Conservation (phyloP, 2,113 vertebrate species). For the Puffinus mauretanicus region DNA sequence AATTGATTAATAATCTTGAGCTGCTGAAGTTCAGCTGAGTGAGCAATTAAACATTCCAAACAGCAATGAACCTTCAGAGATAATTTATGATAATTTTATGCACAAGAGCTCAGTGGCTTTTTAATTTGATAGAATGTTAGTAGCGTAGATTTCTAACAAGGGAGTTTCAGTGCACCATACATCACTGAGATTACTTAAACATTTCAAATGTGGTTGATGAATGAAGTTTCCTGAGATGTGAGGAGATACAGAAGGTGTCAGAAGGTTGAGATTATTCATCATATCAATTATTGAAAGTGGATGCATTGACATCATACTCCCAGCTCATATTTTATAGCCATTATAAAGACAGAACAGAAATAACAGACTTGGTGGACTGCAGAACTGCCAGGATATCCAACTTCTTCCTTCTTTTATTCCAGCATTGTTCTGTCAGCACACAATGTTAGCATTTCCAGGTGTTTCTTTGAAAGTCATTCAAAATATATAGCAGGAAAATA, state of each 20-base stretch:
- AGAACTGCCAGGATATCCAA: conserved; percentile 59
- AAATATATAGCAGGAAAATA: neutral
- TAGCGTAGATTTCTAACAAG: conserved; percentile 84
- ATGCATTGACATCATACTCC: conserved; percentile 90
- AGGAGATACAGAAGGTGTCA: conserved; percentile 85
- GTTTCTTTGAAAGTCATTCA: neutral
- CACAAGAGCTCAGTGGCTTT: conserved; percentile 83
- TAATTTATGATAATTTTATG: conserved; percentile 89
- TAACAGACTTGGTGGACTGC: conserved; percentile 70
- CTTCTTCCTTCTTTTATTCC: neutral
- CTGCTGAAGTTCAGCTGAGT: conserved; percentile 77
- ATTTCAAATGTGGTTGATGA: conserved; percentile 90
- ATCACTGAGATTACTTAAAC: conserved; percentile 91
- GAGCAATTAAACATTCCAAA: conserved; percentile 86
- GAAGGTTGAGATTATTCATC: conserved; percentile 94
- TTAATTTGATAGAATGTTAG: conserved; percentile 93
- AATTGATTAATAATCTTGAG: conserved; percentile 79
- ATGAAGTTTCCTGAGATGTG: conserved; percentile 86
- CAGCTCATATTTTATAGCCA: conserved; percentile 86
- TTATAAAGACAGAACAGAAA: conserved; percentile 82
- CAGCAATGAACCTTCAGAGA: conserved; percentile 80
- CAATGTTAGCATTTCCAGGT: neutral
- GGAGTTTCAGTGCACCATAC: conserved; percentile 86
- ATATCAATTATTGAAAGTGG: conserved; percentile 97
- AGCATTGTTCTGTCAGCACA: neutral